Percentiles rank a stretch among this genome's conserved stretches.
These are phyloP conservation scores for Eremobia ochroleuca DNA, from an alignment of 2,888 invertebrate genomes.

Conservation along the genomic window DNA sequence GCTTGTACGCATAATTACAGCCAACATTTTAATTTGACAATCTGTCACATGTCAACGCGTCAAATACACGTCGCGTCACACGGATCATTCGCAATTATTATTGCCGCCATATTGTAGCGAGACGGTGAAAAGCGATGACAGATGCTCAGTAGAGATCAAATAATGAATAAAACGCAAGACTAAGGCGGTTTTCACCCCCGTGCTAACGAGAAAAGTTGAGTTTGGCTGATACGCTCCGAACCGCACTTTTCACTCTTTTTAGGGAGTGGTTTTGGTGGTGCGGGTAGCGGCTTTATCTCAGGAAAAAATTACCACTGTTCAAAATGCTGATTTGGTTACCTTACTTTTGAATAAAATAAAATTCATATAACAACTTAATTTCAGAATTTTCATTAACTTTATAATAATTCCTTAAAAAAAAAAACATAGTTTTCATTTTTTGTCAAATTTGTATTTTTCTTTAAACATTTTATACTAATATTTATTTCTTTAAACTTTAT, in stretches of 20 bases:
- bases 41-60: conserved; percentile 62
- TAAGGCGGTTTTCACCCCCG: conserved; percentile 82
- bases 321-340: too few relatives aligned
- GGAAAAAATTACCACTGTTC: too few relatives aligned
- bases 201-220: conserved; percentile 88
- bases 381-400: too few relatives aligned
- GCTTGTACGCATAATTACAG: conserved; percentile 36
- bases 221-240: conserved; percentile 82
- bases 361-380: too few relatives aligned
- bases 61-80: conserved; percentile 44
- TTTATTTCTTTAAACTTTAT: too few relatives aligned
- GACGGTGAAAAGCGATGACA: conserved; percentile 81
- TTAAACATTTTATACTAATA: too few relatives aligned
- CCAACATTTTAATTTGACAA: conserved; percentile 59
- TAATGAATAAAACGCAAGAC: conserved; percentile 86
- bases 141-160: conserved; percentile 84
- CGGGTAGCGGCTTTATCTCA: conserved; percentile 49
- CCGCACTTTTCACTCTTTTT: conserved; percentile 79
- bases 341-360: too few relatives aligned
- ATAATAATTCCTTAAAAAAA: too few relatives aligned
- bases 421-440: too few relatives aligned
- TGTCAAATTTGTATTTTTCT: too few relatives aligned
- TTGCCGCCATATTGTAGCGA: conserved; percentile 64
- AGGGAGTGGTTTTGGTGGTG: conserved; percentile 51
- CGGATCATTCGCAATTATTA: conserved; percentile 68